Conservation (phyloP, 2,113 vertebrate species). For the Callospermophilus lateralis region DNA sequence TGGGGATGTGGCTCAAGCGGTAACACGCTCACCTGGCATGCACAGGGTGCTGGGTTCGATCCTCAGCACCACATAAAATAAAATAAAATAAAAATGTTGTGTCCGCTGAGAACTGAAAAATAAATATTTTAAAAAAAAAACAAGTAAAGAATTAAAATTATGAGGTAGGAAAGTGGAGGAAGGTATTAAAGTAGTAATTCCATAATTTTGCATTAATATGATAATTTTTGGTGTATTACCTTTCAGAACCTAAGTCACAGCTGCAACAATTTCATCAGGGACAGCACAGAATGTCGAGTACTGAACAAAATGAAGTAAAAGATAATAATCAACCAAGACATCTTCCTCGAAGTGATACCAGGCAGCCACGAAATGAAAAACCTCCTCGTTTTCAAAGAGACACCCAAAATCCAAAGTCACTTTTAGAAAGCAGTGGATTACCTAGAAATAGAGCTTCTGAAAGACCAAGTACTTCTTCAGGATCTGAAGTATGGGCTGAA, state of each 20-base stretch:
- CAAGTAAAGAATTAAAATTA: constrained; percentile 27
- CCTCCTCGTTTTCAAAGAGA: constrained; percentile 97
- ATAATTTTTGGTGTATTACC: constrained; percentile 47
- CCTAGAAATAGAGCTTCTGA: constrained; percentile 90
- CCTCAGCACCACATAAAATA: too few species aligned
- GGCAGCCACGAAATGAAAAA: constrained; percentile 93
- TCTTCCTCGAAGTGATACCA: constrained; percentile 90
- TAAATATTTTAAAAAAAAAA: too few species aligned
- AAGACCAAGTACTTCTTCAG: constrained; percentile 87
- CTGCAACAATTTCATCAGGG: constrained; percentile 88
- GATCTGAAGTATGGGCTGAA: constrained; percentile 88
- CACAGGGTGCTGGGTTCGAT: too few species aligned
- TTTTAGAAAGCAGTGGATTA: constrained; percentile 88
- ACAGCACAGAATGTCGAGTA: constrained; percentile 87
- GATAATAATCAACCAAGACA: constrained; percentile 90
- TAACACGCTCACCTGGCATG: too few species aligned
- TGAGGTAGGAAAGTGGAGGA: neutral
- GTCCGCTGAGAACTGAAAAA: too few species aligned
- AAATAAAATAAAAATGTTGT: too few species aligned
- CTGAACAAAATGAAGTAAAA: constrained; percentile 91
- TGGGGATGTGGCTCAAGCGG: too few species aligned
- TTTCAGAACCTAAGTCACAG: constrained; percentile 93
- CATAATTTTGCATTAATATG: constrained; percentile 4
- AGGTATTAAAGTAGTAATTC: constrained; percentile 18
- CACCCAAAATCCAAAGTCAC: constrained; percentile 91